Evolutionary conservation across 2,888 invertebrate species (phyloP), one percentile per base, ranked within the genome.

Genomic region (Pristionchus exspectatus): DNA sequence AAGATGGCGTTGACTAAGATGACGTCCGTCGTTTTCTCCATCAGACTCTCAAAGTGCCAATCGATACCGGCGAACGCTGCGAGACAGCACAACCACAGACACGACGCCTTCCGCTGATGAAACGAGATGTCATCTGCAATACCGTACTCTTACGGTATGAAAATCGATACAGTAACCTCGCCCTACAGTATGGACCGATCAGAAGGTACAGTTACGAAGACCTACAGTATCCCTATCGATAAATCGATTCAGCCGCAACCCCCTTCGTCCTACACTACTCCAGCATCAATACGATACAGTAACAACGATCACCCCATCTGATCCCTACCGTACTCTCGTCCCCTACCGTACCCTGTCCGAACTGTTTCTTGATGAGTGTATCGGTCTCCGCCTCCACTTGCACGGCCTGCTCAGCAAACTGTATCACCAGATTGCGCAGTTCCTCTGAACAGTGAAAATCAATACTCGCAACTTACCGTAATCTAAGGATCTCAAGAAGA

Each of bases 21-120:
- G 44, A 87, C 69, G 30, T 87, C 87, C 0, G 30, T 38, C 24
- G 87, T 27, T 33, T 74, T 72, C 33, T 88, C 74, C 56, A 88
- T 50, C 21, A 74, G 87, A 56, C 7, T 14, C 27, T 66, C 66
- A 30, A 88, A 74, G 56, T 90, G 30, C 92, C 92, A 93, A 59
- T 92, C 90, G 30, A 92, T 56, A 2, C 93, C 91, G 3, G 93
- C 91, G 88, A 93, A 90, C n/a, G 92, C 91, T 4, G 93, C 91
- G 90, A 92, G 89, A 10, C 92, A 91, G 84, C 92, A 93, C 33
- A 93, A 87, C 90, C 93, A 91, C 87, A 92, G 91, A 88, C 91
- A 92, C 14, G 92, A 91, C 5, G 91, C 74, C 86, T 93, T 93
- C 9, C 92, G 87, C 66, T 92, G 90, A 50, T 89, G 90, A 54